Conservation (phyloP, 2,888 invertebrate genomes). For the Pyrrhosoma nymphula region DNA sequence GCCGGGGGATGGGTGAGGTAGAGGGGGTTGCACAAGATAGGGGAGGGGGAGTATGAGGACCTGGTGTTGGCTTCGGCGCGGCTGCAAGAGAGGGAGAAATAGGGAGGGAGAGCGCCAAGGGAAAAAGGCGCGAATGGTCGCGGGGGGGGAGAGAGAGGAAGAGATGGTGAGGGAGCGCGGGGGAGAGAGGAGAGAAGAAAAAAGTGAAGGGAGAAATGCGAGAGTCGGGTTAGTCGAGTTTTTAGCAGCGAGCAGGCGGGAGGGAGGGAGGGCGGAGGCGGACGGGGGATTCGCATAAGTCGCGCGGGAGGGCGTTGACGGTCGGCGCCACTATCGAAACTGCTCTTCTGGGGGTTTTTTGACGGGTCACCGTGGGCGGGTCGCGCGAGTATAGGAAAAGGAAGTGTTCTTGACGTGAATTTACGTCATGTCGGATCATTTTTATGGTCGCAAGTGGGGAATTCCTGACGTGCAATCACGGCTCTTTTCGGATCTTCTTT, state of each 20-base stretch:
- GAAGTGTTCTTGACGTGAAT: too few relatives aligned
- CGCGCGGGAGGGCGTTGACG: background rate
- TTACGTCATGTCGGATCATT: background rate
- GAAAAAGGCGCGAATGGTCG: constrained; percentile 20
- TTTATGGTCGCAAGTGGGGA: background rate
- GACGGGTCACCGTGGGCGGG: too few relatives aligned
- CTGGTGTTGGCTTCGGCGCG: background rate
- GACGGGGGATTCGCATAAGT: background rate
- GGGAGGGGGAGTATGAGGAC: background rate
- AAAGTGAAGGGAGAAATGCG: background rate
- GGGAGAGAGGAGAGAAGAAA: background rate
- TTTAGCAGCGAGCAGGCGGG: background rate
- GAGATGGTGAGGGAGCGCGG: background rate
- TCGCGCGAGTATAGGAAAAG: too few relatives aligned
- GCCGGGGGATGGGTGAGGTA: background rate
- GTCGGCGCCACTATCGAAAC: background rate
- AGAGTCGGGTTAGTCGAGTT: constrained; percentile 24
- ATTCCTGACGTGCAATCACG: background rate
- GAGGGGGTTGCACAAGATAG: background rate
- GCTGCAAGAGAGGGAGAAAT: background rate
- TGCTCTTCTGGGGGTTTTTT: background rate
- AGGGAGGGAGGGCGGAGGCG: background rate
- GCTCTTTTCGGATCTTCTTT: too few relatives aligned
- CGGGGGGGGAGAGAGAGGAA: background rate
- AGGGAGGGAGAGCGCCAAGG: background rate